Evolutionary conservation across 2,113 vertebrate species (phyloP).

Genomic region (Antigone vipio): DNA sequence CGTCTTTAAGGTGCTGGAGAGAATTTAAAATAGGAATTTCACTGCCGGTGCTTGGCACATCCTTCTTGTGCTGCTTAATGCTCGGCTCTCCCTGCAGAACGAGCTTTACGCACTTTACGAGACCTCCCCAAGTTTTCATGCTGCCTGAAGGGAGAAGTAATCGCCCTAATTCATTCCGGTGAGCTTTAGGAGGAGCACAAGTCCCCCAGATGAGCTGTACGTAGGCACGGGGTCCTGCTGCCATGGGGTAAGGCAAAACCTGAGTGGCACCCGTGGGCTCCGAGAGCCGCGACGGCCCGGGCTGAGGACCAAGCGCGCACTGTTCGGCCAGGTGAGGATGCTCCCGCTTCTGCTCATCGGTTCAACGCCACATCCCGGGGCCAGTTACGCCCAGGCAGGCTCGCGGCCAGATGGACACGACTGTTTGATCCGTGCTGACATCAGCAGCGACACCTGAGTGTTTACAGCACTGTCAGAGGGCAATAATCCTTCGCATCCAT

Average conservation of each 20-base stretch:
- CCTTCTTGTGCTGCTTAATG: not conserved
- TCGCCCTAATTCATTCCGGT: not conserved
- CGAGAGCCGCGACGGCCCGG: not conserved
- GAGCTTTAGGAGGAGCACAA: not conserved
- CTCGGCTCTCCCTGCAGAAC: not conserved
- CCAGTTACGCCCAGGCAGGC: not conserved
- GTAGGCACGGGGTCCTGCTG: not conserved
- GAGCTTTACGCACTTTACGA: not conserved
- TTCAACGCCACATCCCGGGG: accelerated
- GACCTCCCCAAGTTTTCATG: not conserved
- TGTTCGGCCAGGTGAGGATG: not conserved
- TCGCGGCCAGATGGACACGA: accelerated
- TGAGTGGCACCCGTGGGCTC: not conserved
- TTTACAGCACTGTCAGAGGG: not conserved
- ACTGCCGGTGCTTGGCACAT: not conserved
- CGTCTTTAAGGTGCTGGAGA: not conserved
- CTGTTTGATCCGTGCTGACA: not conserved
- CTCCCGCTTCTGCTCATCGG: not conserved
- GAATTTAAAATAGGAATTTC: not conserved
- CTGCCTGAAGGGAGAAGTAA: not conserved
- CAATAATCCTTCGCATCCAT: not conserved
- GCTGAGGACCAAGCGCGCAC: not conserved
- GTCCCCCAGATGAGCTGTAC: not conserved
- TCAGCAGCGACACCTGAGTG: not conserved
- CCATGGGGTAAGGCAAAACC: not conserved